phyloP scores from a whole-genome alignment of 1,140 invertebrate species.

The Colletes gigas region DNA sequence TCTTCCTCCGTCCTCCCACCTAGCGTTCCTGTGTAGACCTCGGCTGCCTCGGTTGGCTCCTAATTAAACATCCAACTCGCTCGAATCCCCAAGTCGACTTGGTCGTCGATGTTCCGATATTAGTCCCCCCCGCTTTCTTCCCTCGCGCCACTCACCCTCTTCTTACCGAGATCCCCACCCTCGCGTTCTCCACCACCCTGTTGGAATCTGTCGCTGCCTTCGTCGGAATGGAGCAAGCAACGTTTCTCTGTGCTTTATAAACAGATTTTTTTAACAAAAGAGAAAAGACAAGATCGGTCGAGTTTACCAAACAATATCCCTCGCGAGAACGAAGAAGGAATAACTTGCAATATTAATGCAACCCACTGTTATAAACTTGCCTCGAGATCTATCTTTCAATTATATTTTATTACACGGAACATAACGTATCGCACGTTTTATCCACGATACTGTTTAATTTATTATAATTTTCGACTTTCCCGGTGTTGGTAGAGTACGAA shows the following conservation, averaged over 20 bases:
- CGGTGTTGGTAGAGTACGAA: no score
- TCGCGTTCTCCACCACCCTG: slow-evolving; percentile 13
- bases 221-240: slow-evolving; percentile 57
- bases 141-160: slow-evolving; percentile 40
- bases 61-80: slow-evolving; percentile 81
- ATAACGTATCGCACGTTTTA: no score
- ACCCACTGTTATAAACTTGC: no score
- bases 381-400: no score
- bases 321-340: not conserved
- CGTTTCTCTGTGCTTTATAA: slow-evolving; percentile 61
- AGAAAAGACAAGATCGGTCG: slow-evolving; percentile 47
- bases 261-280: slow-evolving; percentile 68
- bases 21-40: slow-evolving; percentile 32
- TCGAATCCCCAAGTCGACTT: slow-evolving; percentile 75
- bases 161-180: slow-evolving; percentile 34
- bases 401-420: no score
- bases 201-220: slow-evolving; percentile 43
- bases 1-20: slow-evolving; percentile 23
- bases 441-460: no score
- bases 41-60: slow-evolving; percentile 74
- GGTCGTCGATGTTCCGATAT: slow-evolving; percentile 80
- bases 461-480: no score
- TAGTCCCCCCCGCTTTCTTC: slow-evolving; percentile 68
- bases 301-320: slow-evolving; percentile 31
- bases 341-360: no score